Conservation (phyloP, 1,140 invertebrate genomes). For the Paralvinella palmiformis region DNA sequence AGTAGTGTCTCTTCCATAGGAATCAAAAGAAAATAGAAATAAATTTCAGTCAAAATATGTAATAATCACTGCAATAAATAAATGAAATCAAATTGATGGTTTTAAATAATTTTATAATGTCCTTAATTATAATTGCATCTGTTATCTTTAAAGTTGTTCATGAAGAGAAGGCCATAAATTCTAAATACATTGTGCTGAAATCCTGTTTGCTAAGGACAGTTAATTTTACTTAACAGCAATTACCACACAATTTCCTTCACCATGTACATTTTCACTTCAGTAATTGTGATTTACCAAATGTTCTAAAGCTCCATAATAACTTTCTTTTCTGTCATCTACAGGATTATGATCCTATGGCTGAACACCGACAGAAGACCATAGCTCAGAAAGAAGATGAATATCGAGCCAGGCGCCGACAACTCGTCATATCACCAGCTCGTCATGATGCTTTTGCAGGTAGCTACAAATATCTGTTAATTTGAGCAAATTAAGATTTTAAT, state of each 20-base stretch:
- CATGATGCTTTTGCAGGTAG: slow-evolving; percentile 94
- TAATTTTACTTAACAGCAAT: neutral
- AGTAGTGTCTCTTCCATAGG: too few relatives aligned
- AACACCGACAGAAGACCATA: slow-evolving; percentile 75
- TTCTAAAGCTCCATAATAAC: neutral
- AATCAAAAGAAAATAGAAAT: too few relatives aligned
- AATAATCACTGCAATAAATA: too few relatives aligned
- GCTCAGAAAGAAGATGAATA: slow-evolving; percentile 97
- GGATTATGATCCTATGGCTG: slow-evolving; percentile 96
- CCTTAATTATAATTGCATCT: too few relatives aligned
- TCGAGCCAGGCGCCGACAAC: slow-evolving; percentile 70
- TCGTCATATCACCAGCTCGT: slow-evolving; percentile 86
- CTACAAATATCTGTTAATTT: neutral
- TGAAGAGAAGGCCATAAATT: too few relatives aligned
- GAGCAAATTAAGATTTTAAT: too few relatives aligned
- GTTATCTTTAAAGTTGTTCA: too few relatives aligned
- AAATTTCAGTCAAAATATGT: too few relatives aligned
- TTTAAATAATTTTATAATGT: too few relatives aligned
- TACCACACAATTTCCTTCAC: neutral
- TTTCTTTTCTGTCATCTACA: slow-evolving; percentile 51
- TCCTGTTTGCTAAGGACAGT: neutral
- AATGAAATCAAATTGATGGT: too few relatives aligned
- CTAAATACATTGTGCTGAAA: neutral
- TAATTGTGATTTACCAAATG: neutral
- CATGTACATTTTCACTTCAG: neutral